These are phyloP conservation scores for Sebastes jordani DNA, from an alignment of 2,797 vertebrate genomes.

Conservation along the genomic window DNA sequence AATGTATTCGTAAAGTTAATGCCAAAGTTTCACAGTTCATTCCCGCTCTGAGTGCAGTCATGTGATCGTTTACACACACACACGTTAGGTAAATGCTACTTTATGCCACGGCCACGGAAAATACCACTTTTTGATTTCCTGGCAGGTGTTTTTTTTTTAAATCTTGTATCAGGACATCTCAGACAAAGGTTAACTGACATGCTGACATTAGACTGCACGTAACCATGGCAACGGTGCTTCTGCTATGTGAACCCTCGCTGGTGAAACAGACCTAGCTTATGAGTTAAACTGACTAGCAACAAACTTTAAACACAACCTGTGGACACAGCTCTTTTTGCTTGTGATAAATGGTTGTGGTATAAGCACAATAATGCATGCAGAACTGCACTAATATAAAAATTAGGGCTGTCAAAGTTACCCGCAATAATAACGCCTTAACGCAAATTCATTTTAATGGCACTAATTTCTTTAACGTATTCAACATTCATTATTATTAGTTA, in stretches of 20 bases:
- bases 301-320: not conserved
- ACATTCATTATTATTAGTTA: no score
- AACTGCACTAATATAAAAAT: not conserved
- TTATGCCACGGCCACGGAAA: not conserved
- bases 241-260: not conserved
- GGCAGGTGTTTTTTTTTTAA: not conserved
- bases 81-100: not conserved
- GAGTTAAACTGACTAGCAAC: not conserved
- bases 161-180: not conserved
- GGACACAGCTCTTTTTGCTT: not conserved
- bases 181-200: not conserved
- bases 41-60: not conserved
- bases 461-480: no score
- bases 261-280: not conserved
- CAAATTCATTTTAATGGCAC: no score
- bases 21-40: conserved; percentile 53
- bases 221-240: not conserved
- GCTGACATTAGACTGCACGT: not conserved
- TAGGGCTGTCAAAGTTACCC: no score
- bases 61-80: conserved; percentile 2
- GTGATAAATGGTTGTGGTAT: not conserved
- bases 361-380: not conserved
- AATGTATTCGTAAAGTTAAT: conserved; percentile 72
- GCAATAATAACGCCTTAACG: no score
- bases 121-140: not conserved